Evolutionary conservation across 2,888 invertebrate species (phyloP).

Genomic region (Apamea epomidion): DNA sequence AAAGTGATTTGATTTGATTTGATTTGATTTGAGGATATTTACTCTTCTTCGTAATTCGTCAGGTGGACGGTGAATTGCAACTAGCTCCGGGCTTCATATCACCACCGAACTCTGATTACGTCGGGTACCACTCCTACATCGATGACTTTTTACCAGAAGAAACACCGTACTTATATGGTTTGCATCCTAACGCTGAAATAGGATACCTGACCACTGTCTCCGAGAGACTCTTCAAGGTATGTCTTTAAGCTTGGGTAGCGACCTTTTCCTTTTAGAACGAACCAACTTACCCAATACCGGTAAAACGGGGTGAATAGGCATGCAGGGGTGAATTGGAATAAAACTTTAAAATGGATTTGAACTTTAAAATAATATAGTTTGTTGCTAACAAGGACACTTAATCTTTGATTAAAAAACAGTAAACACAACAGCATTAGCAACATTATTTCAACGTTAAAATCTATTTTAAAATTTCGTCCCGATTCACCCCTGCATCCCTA

Average conservation of each 20-base stretch:
- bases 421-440: too few species aligned
- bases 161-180: slow-evolving; percentile 96
- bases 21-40: too few species aligned
- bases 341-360: too few species aligned
- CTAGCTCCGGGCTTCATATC: slow-evolving; percentile 96
- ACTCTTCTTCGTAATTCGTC: slow-evolving; percentile 3
- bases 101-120: slow-evolving; percentile 97
- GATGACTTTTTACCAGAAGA: slow-evolving; percentile 96
- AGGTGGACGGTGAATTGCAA: slow-evolving; percentile 95
- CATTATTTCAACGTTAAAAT: too few species aligned
- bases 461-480: too few species aligned
- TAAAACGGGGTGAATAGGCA: too few species aligned
- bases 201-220: slow-evolving; percentile 97
- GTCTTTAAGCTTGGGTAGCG: background rate
- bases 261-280: background rate
- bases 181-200: slow-evolving; percentile 98
- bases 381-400: too few species aligned
- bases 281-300: background rate
- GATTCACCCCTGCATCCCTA: too few species aligned
- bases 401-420: too few species aligned
- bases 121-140: slow-evolving; percentile 96
- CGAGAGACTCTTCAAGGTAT: slow-evolving; percentile 94
- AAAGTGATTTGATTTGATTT: too few species aligned
- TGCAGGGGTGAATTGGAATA: too few species aligned
- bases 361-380: too few species aligned